These are phyloP conservation scores for Cladopsammia gracilis DNA, from an alignment of 64 coral and sea anemone genomes.

Conservation along the genomic window DNA sequence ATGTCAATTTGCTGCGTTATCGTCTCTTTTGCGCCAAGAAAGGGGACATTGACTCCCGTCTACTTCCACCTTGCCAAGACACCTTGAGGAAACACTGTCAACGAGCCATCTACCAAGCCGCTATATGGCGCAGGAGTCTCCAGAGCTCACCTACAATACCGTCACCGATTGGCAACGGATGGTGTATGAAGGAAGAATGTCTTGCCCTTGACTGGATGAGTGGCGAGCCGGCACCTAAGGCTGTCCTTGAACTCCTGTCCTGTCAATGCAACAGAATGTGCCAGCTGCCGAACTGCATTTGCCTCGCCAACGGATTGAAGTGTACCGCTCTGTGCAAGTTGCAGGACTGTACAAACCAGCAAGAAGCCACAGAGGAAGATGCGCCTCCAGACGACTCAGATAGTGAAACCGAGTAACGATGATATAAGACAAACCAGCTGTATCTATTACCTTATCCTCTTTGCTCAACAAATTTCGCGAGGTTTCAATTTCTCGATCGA, in stretches of 20 bases:
- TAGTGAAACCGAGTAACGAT: not conserved
- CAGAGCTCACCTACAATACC: constrained; percentile 29
- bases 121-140: constrained; percentile 62
- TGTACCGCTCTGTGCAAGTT: no score
- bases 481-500: no score
- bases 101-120: constrained; percentile 63
- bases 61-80: constrained; percentile 58
- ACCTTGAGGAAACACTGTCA: constrained; percentile 41
- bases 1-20: constrained; percentile 33
- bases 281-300: constrained; percentile 13
- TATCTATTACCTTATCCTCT: no score
- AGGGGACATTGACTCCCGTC: constrained; percentile 58
- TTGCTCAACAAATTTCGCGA: no score
- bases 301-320: constrained; percentile 59
- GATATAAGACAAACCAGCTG: no score
- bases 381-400: constrained; percentile 14
- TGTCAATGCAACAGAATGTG: no score
- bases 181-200: no score
- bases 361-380: constrained; percentile 12
- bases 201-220: no score
- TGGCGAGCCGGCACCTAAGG: no score
- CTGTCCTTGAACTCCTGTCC: no score
- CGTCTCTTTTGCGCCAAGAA: constrained; percentile 69
- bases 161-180: not conserved
- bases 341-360: constrained; percentile 32